Conservation (phyloP, 2,113 vertebrate genomes). For the Acanthochromis polyacanthus region DNA sequence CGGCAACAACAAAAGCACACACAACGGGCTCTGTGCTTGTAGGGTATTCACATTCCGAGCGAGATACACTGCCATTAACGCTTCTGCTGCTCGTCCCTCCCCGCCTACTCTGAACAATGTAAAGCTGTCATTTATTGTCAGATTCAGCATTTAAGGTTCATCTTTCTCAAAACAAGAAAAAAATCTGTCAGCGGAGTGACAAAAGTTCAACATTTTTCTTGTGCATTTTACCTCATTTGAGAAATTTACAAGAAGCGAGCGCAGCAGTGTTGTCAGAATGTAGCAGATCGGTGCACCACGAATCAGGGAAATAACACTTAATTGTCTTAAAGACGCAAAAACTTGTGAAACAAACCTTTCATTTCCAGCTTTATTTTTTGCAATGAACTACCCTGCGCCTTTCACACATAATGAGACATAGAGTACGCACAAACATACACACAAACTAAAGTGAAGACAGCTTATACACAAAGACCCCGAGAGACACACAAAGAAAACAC, state of each 20-base stretch:
- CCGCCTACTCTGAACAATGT: constrained; percentile 30
- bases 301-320: constrained; percentile 8
- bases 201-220: background rate
- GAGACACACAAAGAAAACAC: constrained; percentile 15
- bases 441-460: constrained; percentile 11
- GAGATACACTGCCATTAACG: constrained; percentile 43
- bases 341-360: background rate
- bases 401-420: background rate
- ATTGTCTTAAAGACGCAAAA: background rate
- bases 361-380: constrained; percentile 1
- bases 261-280: background rate
- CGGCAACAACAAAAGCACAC: constrained; percentile 76
- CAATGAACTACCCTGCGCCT: background rate
- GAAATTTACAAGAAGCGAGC: constrained; percentile 8
- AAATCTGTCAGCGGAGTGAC: background rate
- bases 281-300: background rate
- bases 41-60: constrained; percentile 58
- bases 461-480: constrained; percentile 17
- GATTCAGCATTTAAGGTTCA: constrained; percentile 23
- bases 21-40: constrained; percentile 50
- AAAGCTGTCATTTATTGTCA: constrained; percentile 27
- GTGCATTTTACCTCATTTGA: constrained; percentile 24
- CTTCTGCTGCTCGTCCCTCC: constrained; percentile 33
- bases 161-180: constrained; percentile 26
- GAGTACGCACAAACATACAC: constrained; percentile 11